Percentiles rank a stretch among this genome's conserved stretches.
Evolutionary conservation across 2,113 vertebrate genomes (phyloP).

Genomic region (Gopherus flavomarginatus): DNA sequence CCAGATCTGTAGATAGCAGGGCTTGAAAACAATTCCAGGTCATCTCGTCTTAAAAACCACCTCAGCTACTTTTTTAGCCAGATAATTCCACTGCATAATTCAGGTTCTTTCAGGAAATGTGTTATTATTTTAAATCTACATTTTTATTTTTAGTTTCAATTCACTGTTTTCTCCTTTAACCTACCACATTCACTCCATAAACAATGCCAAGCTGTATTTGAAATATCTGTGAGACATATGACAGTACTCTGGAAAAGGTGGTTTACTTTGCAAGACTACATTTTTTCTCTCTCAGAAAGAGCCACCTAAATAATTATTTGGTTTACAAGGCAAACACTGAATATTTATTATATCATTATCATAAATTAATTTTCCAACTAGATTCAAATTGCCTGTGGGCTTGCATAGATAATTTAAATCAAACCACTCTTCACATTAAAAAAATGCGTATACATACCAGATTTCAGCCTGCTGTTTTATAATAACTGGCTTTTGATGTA

Average conservation of each 20-base stretch:
- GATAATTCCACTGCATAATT: background rate
- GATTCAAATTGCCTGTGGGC: constrained; percentile 1
- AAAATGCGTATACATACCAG: background rate
- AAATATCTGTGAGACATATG: background rate
- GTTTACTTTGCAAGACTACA: background rate
- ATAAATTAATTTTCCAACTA: background rate
- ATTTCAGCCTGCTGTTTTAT: background rate
- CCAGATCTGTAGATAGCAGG: background rate
- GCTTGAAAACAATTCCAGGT: constrained; percentile 4
- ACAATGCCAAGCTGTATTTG: background rate
- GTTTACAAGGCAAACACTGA: background rate
- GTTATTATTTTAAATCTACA: too few species aligned
- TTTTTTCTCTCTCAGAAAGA: background rate
- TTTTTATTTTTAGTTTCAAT: too few species aligned
- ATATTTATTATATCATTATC: constrained; percentile 6
- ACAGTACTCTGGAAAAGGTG: background rate
- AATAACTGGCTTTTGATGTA: background rate
- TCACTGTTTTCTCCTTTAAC: too few species aligned
- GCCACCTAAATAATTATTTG: background rate
- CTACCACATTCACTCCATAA: background rate
- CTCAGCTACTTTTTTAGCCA: background rate
- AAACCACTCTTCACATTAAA: background rate
- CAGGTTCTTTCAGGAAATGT: too few species aligned
- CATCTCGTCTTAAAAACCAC: background rate
- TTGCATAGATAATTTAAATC: background rate